Base-by-base conservation (phyloP, 2,888 invertebrate genomes). In the Selenia dentaria region DNA sequence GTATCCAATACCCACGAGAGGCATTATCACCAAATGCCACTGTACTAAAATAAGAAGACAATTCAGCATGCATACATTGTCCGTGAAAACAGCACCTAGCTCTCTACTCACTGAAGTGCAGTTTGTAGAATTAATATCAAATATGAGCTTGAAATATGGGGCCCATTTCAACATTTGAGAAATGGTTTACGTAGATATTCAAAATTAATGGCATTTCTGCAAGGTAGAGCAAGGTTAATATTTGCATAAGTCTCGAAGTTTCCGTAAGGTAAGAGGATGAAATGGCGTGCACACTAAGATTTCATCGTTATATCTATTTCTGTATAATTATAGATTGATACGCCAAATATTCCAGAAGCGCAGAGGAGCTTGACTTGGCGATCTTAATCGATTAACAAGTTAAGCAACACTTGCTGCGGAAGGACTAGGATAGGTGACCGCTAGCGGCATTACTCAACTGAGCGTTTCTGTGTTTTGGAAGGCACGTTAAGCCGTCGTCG, bases 31-130 rank as follows among this genome's bases (percentile, higher is more conserved):
- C 16, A 28, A n/a, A 27, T 8, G n/a, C n/a, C n/a, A n/a, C n/a
- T n/a, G n/a, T n/a, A n/a, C n/a, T 31, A 24, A n/a, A 26, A 40
- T 40, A 46, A 32, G 31, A 36, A 40, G 31, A 40, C 26, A 32
- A 25, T 46, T 32, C n/a, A 31, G 46, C 31, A 46, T 46, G 39
- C 46, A 40, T 31, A 10, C 20, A 14, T 6, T 3, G 25, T 29
- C 9, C 11, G 8, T 6, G 24, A 14, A 32, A 9, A 24, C 13
- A 16, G 29, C 38, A 12, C 16, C 2, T 4, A 16, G n/a, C n/a
- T n/a, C n/a, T n/a, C n/a, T 39, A 40, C 26, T 35, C 31, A 46
- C 32, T 27, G 40, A 46, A 46, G 31, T 40, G 40, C 35, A 46
- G 34, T 40, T 36, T 36, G 26, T 22, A 16, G 31, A 46, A 40